These are phyloP conservation scores for Halesus radiatus DNA, from an alignment of 1,140 invertebrate species.

Conservation along the genomic window DNA sequence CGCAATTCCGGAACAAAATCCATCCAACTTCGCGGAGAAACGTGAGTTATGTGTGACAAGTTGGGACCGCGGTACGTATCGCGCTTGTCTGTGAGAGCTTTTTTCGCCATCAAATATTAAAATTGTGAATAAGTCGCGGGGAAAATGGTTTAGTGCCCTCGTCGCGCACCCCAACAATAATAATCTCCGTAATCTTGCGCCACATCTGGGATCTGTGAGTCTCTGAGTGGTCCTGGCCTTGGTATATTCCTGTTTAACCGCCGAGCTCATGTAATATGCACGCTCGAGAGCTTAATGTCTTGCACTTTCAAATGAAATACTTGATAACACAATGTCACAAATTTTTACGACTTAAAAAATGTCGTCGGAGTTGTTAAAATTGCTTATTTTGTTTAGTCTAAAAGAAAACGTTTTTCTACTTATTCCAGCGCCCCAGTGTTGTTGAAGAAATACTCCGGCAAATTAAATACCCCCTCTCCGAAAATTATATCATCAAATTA, in stretches of 20 bases:
- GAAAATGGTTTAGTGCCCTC: constrained; percentile 54
- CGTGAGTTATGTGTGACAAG: constrained; percentile 30
- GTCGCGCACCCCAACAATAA: constrained; percentile 37
- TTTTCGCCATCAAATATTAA: constrained; percentile 56
- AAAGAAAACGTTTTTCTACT: too few species aligned
- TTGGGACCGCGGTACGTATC: neutral
- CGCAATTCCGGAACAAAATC: constrained; percentile 6
- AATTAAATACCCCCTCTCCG: constrained; percentile 19
- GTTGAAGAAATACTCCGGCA: too few species aligned
- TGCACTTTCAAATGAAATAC: constrained; percentile 36
- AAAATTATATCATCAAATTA: constrained; percentile 70
- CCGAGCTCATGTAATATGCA: constrained; percentile 31
- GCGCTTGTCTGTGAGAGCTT: constrained; percentile 15
- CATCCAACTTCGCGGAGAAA: constrained; percentile 5
- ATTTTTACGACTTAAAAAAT: neutral
- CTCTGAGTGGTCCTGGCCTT: constrained; percentile 30
- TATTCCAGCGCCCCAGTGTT: too few species aligned
- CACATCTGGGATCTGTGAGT: constrained; percentile 48
- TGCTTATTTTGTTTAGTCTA: too few species aligned
- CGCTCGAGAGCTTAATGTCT: constrained; percentile 23
- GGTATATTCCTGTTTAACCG: constrained; percentile 30
- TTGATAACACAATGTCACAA: neutral
- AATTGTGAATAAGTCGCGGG: constrained; percentile 54
- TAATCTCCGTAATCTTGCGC: constrained; percentile 50
- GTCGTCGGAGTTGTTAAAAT: too few species aligned